These are phyloP conservation scores for Dorcus hopei DNA, from an alignment of 2,888 invertebrate species.

Conservation along the genomic window DNA sequence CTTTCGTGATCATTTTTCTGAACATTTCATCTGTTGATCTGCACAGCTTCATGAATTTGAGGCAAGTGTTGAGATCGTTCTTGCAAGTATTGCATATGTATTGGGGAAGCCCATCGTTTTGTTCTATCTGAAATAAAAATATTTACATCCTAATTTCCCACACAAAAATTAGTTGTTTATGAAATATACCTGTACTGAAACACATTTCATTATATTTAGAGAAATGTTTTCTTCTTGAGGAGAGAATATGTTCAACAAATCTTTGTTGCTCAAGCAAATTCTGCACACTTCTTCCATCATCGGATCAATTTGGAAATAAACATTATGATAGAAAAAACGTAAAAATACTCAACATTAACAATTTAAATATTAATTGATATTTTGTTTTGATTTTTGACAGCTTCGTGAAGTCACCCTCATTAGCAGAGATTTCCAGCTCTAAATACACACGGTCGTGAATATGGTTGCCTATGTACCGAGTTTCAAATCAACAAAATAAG, in stretches of 20 bases:
- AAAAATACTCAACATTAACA: not conserved
- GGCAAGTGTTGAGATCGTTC: slow-evolving; percentile 23
- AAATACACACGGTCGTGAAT: no score
- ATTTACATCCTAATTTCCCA: not conserved
- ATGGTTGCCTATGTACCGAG: no score
- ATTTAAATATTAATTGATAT: not conserved
- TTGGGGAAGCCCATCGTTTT: slow-evolving; percentile 28
- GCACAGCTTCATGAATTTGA: slow-evolving; percentile 29
- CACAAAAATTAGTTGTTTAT: no score
- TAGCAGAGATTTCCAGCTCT: no score
- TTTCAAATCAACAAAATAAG: no score
- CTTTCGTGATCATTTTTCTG: not conserved
- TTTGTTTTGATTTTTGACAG: no score
- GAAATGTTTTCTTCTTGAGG: not conserved
- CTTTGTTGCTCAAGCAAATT: not conserved
- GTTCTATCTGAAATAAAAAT: slow-evolving; percentile 17
- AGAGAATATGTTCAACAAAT: not conserved
- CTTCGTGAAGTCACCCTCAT: no score
- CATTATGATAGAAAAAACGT: not conserved
- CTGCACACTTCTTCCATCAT: not conserved
- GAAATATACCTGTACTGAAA: not conserved
- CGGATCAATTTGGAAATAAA: not conserved
- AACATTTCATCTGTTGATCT: slow-evolving; percentile 19
- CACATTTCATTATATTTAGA: not conserved
- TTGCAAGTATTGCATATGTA: slow-evolving; percentile 27